Percentiles rank a stretch among this genome's conserved stretches.
Evolutionary conservation across 53 echinoderm and acorn worm species (phyloP).

Genomic region (Crossaster papposus): DNA sequence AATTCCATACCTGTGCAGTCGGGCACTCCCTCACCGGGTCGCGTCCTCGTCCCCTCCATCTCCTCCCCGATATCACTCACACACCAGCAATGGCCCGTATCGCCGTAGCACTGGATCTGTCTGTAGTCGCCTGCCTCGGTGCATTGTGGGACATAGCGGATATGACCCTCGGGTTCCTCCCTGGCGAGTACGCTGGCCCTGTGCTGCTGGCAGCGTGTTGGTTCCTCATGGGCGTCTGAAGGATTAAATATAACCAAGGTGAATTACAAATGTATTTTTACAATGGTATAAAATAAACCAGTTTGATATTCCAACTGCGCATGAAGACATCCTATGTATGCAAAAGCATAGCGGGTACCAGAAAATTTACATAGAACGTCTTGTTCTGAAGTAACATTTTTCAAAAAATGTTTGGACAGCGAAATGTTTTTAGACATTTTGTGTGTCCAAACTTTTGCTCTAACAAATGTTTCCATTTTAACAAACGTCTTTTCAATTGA

Average conservation of each 20-base stretch:
- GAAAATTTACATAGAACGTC: too few species aligned
- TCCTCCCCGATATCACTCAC: conserved; percentile 74
- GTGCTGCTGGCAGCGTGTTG: conserved; percentile 68
- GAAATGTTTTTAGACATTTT: too few species aligned
- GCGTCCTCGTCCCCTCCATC: conserved; percentile 65
- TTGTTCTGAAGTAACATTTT: too few species aligned
- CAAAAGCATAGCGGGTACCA: too few species aligned
- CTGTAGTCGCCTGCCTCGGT: conserved; percentile 75
- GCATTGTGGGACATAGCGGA: conserved; percentile 74
- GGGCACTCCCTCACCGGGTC: conserved; percentile 64
- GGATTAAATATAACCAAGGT: background rate
- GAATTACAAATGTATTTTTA: background rate
- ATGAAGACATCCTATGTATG: too few species aligned
- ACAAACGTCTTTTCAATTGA: too few species aligned
- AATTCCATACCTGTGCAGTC: conserved; percentile 57
- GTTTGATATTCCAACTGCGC: too few species aligned
- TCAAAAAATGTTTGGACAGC: background rate
- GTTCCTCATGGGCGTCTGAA: conserved; percentile 52
- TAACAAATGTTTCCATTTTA: too few species aligned
- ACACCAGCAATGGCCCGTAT: conserved; percentile 81
- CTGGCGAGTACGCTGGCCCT: conserved; percentile 30
- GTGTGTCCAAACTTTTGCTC: too few species aligned
- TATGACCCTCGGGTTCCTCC: conserved; percentile 21
- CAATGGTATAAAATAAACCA: too few species aligned
- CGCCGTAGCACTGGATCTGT: conserved; percentile 72